Base-by-base conservation (phyloP, 2,888 invertebrate genomes). In the Hirtodrosophila cameraria region DNA sequence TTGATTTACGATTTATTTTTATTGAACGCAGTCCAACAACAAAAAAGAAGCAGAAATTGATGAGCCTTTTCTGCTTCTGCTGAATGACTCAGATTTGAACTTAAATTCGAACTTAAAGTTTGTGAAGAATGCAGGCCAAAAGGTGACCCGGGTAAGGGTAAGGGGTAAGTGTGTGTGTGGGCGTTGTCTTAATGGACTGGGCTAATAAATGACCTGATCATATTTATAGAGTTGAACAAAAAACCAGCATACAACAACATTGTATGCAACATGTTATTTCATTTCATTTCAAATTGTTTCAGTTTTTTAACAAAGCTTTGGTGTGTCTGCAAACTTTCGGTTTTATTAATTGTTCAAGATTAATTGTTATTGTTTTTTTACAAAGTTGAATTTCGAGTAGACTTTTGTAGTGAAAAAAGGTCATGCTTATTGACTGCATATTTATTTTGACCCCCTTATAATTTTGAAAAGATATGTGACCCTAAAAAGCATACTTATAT, bases 1-100 rank as follows among this genome's bases (percentile, higher is more conserved):
- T 80, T 80, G 86, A 85, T 80, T 80, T 85, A 80, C 80, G 83
- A 83, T 85, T 73, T 85, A 65, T 85, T 83, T 80, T 82, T 85
- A 78, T 85, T 80, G 75, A 61, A 64, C 62, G 63, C 60, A 62
- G 54, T 7, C 8, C 23, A 2, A n/a, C 23, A 20, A 20, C n/a
- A n/a, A n/a, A n/a, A n/a, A n/a, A n/a, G n/a, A 57, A 49, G 61
- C 75, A 58, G 69, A 72, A 82, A 80, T 80, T 82, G 86, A 73
- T 80, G 80, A 82, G 83, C 63, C 72, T 50, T 39, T 49, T 16
- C n/a, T 31, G 18, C 31, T 12, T 16, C 50, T 20, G 7, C 30
- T 62, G 23, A 23, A 6, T 60, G 72, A 71, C 38, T 74, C 71
- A 69, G 55, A 3, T 23, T 23, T 6, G 23, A 23, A 6, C 23